Base-by-base conservation (phyloP, 2,888 invertebrate species). In the Linnaemya tessellans region DNA sequence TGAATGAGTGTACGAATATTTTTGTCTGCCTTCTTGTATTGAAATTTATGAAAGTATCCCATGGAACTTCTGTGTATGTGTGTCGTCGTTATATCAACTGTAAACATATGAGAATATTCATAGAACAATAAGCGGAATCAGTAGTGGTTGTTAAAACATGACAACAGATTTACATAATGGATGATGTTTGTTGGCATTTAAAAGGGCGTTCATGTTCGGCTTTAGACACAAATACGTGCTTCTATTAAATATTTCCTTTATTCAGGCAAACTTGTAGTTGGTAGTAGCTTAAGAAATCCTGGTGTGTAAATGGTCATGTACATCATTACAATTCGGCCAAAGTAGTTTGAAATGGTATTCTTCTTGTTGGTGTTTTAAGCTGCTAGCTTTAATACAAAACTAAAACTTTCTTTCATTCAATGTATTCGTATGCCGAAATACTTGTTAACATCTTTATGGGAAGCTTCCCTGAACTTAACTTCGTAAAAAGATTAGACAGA, bases 111-210 rank as follows among this genome's bases (percentile, higher is more conserved):
- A 46, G n/a, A n/a, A 15, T 1, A 51, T 51, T 51, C 51, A 20
- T 51, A 9, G 22, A 22, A 54, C 22, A 54, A 54, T 54, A 54
- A 22, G 54, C 22, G 3, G 54, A 54, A 22, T 13, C 22, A 13
- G 22, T 54, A 54, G 54, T 22, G 11, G 20, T 11, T 51, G 18
- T 20, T 51, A 51, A 49, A 51, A 51, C 8, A 20, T 22, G 11
- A 22, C 54, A 54, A 22, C 22, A 54, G 54, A 54, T 15, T 54
- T 54, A 54, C 54, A 54, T 22, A 54, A 54, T 54, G 22, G 22
- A 54, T 54, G 54, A 22, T 0, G 11, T n/a, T 51, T 54, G 54
- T 54, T 54, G 10, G 22, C 5, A 54, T 51, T 51, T 22, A 54
- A 22, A 22, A 22, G 22, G 54, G 54, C 22, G 22, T 54, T 54